Evolutionary conservation across 2,113 vertebrate species (phyloP), one percentile per base, ranked within the genome.

Genomic region (Chamaea fasciata): DNA sequence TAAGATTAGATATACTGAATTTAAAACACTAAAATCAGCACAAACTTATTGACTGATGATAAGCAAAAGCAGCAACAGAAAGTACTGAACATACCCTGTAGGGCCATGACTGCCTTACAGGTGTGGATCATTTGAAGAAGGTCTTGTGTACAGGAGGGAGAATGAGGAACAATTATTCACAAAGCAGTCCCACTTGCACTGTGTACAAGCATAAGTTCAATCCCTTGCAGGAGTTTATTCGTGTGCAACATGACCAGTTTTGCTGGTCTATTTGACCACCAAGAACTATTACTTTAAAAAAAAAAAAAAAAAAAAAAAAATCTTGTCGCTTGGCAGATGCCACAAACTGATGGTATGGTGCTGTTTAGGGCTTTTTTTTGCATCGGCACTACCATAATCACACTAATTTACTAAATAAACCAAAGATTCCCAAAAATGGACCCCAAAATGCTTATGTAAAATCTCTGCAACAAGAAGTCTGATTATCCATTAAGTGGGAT

Each of bases 401-500:
- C 69, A 28, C 27, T 87, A 64, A 79, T 91, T 89, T 83, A 86
- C 55, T 70, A 63, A 90, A 85, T 64, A 68, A 92, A 86, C 39
- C 42, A 3, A 70, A 81, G 53, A 81, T 89, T 91, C 84, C 59
- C 63, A 73, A 95, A 93, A 94, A 67, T 2, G 3, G 65, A 77
- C 41, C 67, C 64, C 71, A 75, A 92, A 85, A 65, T 65, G 30
- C 83, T 95, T 92, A 77, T 93, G 83, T 89, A 95, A 93, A 96
- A 92, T 41, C 68, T 75, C 76, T 83, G 64, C 92, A 90, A 77
- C 68, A 87, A 86, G 90, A 59, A 86, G 85, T 46, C 85, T 89
- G 69, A 92, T 91, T 85, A 93, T 96, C 90, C 83, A 93, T 91
- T 96, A 95, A 95, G 59, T 50, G 33, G 33, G 37, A 80, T 46